Conservation (phyloP, 2,888 invertebrate species). For the Mesorhabditis spiculigera region DNA sequence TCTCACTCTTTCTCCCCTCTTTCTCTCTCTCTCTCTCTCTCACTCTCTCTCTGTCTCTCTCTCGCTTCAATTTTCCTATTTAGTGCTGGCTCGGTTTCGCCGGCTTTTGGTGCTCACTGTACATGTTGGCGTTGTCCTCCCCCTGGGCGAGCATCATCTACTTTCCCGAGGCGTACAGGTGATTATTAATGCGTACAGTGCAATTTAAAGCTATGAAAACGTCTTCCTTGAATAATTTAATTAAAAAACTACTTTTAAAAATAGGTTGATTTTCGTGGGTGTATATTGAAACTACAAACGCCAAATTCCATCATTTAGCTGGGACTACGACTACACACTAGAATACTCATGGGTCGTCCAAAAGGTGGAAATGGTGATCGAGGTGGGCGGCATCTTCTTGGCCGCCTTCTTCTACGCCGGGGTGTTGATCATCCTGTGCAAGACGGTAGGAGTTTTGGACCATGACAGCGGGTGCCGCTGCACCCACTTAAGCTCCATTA, state of each 20-base stretch:
- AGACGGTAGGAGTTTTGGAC: slow-evolving; percentile 22
- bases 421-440: slow-evolving; percentile 32
- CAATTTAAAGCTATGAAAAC: too few relatives aligned
- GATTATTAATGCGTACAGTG: too few relatives aligned
- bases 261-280: too few relatives aligned
- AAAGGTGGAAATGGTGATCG: slow-evolving; percentile 41
- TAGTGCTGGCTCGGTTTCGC: slow-evolving; percentile 38
- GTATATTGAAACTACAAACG: too few relatives aligned
- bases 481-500: too few relatives aligned
- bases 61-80: too few relatives aligned
- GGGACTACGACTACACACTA: slow-evolving; percentile 41
- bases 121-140: slow-evolving; percentile 30
- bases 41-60: too few relatives aligned
- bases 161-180: slow-evolving; percentile 22
- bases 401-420: slow-evolving; percentile 39
- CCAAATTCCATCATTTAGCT: slow-evolving; percentile 10
- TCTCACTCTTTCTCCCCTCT: too few relatives aligned
- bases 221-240: too few relatives aligned
- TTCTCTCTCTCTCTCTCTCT: too few relatives aligned
- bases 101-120: slow-evolving; percentile 21
- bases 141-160: slow-evolving; percentile 42
- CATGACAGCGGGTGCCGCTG: too few relatives aligned
- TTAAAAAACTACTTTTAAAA: too few relatives aligned
- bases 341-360: slow-evolving; percentile 30
- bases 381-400: slow-evolving; percentile 42